These are phyloP conservation scores for Vulpes vulpes DNA, from an alignment of 2,113 vertebrate species.

Conservation along the genomic window DNA sequence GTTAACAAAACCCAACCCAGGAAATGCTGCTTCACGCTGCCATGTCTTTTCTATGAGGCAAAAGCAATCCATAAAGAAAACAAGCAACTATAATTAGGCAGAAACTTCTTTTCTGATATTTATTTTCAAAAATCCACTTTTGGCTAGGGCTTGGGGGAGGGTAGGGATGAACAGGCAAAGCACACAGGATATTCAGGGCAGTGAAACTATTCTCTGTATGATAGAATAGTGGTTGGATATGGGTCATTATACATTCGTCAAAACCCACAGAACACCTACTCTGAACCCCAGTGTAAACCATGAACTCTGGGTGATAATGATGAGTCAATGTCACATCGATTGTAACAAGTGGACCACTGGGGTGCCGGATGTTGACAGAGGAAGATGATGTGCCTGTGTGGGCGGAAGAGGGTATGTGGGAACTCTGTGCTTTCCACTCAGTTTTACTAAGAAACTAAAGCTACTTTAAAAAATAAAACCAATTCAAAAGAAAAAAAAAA, in stretches of 20 bases:
- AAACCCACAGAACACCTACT: background rate
- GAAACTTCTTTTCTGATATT: background rate
- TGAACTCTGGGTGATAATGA: background rate
- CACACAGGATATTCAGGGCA: background rate
- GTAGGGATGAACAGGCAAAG: background rate
- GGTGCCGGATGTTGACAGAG: accelerated
- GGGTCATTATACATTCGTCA: background rate
- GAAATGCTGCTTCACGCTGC: constrained; percentile 64
- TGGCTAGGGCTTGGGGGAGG: background rate
- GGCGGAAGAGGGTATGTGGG: too few relatives aligned
- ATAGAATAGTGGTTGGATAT: accelerated
- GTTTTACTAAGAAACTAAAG: background rate
- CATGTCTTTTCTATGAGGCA: constrained; percentile 54
- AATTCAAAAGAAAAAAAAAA: background rate
- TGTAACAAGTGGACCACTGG: accelerated
- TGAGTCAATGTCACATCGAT: accelerated
- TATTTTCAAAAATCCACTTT: background rate
- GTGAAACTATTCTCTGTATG: background rate
- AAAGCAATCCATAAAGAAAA: constrained; percentile 45
- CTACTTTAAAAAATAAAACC: background rate
- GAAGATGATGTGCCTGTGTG: accelerated
- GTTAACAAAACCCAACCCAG: constrained; percentile 76
- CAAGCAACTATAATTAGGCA: constrained; percentile 20
- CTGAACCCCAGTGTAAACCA: background rate
- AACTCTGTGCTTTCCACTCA: background rate